A percentile compares a stretch with the other conserved stretches of the same genome.
phyloP scores from a whole-genome alignment of 2,797 vertebrate genomes.

The Crocodylus rhombifer region DNA sequence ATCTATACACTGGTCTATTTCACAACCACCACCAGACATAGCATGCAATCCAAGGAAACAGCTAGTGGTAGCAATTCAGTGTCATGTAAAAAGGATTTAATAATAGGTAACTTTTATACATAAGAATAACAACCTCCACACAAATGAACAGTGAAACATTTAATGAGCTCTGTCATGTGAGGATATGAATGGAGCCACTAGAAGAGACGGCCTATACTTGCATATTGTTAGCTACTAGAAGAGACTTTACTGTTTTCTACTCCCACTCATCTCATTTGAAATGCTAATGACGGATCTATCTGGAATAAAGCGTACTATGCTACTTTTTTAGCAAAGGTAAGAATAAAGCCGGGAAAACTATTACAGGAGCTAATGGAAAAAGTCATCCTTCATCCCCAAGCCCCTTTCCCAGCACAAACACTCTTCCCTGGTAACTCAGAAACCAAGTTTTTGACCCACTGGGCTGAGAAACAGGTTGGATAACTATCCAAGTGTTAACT shows the following conservation, averaged over 20 bases:
- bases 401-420: background rate
- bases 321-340: background rate
- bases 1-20: background rate
- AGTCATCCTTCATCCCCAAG: background rate
- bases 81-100: background rate
- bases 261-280: background rate
- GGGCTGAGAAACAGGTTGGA: background rate
- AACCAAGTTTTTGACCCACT: background rate
- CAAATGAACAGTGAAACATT: background rate
- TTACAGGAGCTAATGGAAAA: background rate
- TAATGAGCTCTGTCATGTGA: background rate
- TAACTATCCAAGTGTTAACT: background rate
- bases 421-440: background rate
- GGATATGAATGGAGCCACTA: background rate
- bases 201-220: background rate
- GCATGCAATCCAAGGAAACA: background rate
- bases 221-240: background rate
- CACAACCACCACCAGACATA: background rate
- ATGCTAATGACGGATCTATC: background rate
- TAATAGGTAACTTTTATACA: background rate
- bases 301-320: background rate
- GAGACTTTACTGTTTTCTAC: background rate
- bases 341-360: background rate
- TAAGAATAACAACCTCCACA: background rate
- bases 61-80: background rate